Conservation (phyloP, 2,797 vertebrate genomes). For the Urosaurus nigricauda region DNA sequence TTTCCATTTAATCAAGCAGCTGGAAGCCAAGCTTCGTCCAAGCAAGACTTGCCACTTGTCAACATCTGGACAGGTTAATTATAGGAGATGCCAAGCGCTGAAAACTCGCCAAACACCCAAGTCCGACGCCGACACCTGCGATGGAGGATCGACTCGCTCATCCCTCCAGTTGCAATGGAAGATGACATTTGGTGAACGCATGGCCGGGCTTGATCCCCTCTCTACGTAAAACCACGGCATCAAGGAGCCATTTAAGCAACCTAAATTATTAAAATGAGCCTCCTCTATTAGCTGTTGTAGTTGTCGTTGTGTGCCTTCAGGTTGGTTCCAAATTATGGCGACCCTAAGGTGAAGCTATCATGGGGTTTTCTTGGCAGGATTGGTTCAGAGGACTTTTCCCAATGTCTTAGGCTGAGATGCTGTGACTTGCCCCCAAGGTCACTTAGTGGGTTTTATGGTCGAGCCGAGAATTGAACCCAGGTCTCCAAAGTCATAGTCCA, state of each 20-base stretch:
- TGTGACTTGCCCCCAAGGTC: too few species aligned
- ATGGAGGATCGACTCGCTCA: not conserved
- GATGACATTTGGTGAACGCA: not conserved
- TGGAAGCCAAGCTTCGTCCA: slow-evolving; percentile 36
- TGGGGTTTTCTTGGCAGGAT: too few species aligned
- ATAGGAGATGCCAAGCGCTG: slow-evolving; percentile 4
- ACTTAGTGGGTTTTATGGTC: too few species aligned
- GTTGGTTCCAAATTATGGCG: too few species aligned
- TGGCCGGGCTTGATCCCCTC: not conserved
- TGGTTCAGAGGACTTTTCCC: too few species aligned
- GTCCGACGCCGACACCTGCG: not conserved
- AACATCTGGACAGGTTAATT: slow-evolving; percentile 50
- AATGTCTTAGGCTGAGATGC: too few species aligned
- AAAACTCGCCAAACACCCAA: slow-evolving; percentile 7
- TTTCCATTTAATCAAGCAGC: slow-evolving; percentile 36
- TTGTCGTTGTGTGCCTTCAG: too few species aligned
- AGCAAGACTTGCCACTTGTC: slow-evolving; percentile 16
- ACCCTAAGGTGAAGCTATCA: too few species aligned
- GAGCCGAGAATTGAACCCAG: too few species aligned
- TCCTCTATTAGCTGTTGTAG: not conserved
- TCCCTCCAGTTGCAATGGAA: not conserved
- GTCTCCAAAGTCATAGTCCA: too few species aligned
- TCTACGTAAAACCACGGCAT: too few species aligned
- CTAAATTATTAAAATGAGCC: not conserved
- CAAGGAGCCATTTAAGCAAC: not conserved